A percentile compares a stretch with the other conserved stretches of the same genome.
phyloP scores from a whole-genome alignment of 2,888 invertebrate species.

The Caenorhabditis angaria region DNA sequence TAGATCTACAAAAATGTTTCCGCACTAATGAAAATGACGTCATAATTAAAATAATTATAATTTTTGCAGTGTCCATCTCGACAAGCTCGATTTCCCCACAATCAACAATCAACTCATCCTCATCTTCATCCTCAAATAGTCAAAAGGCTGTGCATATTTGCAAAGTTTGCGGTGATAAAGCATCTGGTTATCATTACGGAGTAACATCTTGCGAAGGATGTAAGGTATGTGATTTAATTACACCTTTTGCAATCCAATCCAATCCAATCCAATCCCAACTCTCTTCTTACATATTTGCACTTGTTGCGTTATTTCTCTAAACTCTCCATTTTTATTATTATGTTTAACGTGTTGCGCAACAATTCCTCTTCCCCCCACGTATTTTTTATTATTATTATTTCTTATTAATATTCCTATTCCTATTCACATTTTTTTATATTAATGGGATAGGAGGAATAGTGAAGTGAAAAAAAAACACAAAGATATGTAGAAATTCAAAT shows the following conservation, averaged over 20 bases:
- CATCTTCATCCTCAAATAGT: slow-evolving; percentile 10
- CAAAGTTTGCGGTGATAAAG: slow-evolving; percentile 95
- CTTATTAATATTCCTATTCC: neutral
- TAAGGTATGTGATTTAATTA: slow-evolving; percentile 79
- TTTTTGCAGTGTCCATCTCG: slow-evolving; percentile 20
- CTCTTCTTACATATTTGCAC: neutral
- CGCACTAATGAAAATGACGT: neutral
- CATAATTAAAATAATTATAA: slow-evolving; percentile 26
- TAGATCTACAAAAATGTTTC: slow-evolving; percentile 16
- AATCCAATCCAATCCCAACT: neutral
- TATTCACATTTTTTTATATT: neutral
- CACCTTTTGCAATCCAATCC: neutral
- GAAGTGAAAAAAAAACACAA: neutral
- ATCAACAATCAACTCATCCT: slow-evolving; percentile 5
- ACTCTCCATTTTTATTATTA: neutral
- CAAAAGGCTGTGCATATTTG: slow-evolving; percentile 24
- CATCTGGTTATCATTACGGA: slow-evolving; percentile 95
- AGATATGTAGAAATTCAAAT: neutral
- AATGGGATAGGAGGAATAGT: neutral
- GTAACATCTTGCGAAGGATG: slow-evolving; percentile 98
- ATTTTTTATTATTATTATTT: neutral
- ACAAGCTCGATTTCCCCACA: slow-evolving; percentile 30
- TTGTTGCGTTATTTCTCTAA: slow-evolving; percentile 8
- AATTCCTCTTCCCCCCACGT: neutral
- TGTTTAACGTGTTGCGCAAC: neutral